Base-by-base conservation (phyloP, 1,140 invertebrate species). In the Oryzaephilus surinamensis region DNA sequence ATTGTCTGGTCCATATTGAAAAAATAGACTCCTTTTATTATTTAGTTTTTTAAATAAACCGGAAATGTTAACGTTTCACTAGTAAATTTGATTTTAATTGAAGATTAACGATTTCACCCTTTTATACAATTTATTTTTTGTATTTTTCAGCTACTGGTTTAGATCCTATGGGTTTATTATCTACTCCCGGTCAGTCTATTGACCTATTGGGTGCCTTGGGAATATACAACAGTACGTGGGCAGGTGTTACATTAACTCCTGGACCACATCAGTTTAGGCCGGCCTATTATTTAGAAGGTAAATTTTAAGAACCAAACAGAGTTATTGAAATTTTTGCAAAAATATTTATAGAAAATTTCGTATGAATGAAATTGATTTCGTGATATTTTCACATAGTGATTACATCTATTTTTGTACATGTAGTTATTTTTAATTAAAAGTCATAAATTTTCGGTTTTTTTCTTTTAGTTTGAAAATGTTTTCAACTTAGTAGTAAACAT, bases 171-270 rank as follows among this genome's bases (percentile, higher is more conserved):
- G 34, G 38, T 40, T 38, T 41, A 32, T 23, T 47, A 28, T 31
- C 45, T 19, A 42, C 51, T 35, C 42, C 45, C 17, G 38, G 38
- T 48, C 55, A 57, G 42, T 51, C 54, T 30, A 56, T 61, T 41
- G 77, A 81, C 62, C 66, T 81, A 56, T 69, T 81, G 61, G 76
- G 72, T 55, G 73, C 73, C 41, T 62, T 81, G 57, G 74, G 76
- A 57, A 64, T 79, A 52, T 73, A 75, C 67, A 81, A 81, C 65
- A 71, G 70, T 52, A 71, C 67, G 48, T 71, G 71, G 51, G 63
- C 63, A 56, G 79, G 79, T 41, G 71, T 81, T 43, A 69, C 63
- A 46, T 55, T 67, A 45, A 67, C 69, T 38, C 66, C 71, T 41
- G 77, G 76, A 45, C 70, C 74, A 55, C 73, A 76, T 55, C 70